Evolutionary conservation across 1,140 invertebrate species (phyloP).

Genomic region (Drosophila pruinosa): DNA sequence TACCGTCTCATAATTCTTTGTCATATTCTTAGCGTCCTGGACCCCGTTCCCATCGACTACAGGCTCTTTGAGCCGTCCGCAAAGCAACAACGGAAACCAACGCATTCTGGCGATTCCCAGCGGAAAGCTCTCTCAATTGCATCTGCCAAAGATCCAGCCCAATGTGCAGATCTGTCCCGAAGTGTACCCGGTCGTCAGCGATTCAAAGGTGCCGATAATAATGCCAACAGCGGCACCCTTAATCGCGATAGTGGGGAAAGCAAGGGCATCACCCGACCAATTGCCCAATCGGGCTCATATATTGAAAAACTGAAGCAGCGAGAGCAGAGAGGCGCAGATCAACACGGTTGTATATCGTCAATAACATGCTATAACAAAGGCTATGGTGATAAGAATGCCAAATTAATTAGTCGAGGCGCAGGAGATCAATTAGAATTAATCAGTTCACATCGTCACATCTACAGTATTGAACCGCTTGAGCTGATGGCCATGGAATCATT

Average conservation of each 20-base stretch:
- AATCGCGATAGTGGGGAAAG: constrained; percentile 47
- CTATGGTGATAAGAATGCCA: constrained; percentile 56
- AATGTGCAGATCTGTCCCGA: constrained; percentile 67
- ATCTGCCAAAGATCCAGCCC: constrained; percentile 63
- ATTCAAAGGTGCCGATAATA: constrained; percentile 61
- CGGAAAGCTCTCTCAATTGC: constrained; percentile 55
- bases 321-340: constrained; percentile 6
- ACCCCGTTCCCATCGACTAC: constrained; percentile 65
- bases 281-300: constrained; percentile 61
- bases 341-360: not conserved
- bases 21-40: constrained; percentile 43
- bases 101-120: constrained; percentile 46
- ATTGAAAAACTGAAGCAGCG: constrained; percentile 59
- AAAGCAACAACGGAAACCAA: constrained; percentile 59
- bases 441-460: constrained; percentile 49
- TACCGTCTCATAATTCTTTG: not conserved
- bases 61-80: constrained; percentile 64
- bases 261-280: constrained; percentile 50
- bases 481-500: constrained; percentile 59
- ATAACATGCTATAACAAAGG: constrained; percentile 48
- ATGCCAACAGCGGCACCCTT: constrained; percentile 56
- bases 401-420: constrained; percentile 21
- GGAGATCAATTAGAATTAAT: constrained; percentile 16
- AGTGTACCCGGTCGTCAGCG: constrained; percentile 58
- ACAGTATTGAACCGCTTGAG: constrained; percentile 56